Conservation (phyloP, 2,888 invertebrate genomes). For the Oligia latruncula region DNA sequence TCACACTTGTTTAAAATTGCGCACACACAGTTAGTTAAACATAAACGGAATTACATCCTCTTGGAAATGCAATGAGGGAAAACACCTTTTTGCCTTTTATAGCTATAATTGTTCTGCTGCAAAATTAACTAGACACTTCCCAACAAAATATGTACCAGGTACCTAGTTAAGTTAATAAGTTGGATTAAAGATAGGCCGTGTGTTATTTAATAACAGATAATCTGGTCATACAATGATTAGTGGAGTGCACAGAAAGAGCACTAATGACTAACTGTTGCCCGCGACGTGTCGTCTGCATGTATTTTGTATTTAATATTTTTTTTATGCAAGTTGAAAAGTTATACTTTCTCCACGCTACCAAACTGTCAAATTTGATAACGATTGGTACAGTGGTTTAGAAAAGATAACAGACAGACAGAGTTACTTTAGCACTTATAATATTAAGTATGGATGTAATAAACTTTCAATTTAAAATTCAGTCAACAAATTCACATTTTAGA, state of each 20-base stretch:
- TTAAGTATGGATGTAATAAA: background rate
- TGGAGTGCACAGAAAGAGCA: background rate
- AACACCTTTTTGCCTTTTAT: constrained; percentile 5
- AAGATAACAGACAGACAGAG: background rate
- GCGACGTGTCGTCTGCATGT: background rate
- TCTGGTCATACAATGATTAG: background rate
- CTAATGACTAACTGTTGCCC: background rate
- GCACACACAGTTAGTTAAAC: background rate
- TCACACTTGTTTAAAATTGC: background rate
- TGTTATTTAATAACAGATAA: background rate
- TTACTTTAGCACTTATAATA: background rate
- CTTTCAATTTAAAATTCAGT: background rate
- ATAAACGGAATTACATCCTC: constrained; percentile 20
- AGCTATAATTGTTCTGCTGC: constrained; percentile 11
- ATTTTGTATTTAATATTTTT: background rate
- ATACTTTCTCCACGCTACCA: background rate
- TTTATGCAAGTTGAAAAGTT: background rate
- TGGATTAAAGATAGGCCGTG: background rate
- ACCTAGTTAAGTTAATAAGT: background rate
- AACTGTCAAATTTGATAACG: background rate
- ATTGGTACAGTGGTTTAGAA: background rate
- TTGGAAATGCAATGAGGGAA: constrained; percentile 22
- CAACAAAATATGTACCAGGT: background rate
- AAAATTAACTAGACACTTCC: constrained; percentile 16
- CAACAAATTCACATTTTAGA: background rate